Base-by-base conservation (phyloP, 2,888 invertebrate genomes). In the Rosalia funebris region DNA sequence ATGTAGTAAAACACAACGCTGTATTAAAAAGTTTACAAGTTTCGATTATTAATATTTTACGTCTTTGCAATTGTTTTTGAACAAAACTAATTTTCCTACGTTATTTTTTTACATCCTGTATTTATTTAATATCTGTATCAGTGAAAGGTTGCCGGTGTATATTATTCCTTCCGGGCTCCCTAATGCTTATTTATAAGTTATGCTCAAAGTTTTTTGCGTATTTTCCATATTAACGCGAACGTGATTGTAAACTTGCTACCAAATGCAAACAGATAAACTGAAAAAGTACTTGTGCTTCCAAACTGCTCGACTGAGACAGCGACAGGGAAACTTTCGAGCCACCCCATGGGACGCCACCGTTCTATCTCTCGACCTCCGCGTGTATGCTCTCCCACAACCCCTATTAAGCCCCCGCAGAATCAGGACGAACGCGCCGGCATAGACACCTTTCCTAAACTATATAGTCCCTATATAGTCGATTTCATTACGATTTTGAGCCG, bases 301-400 rank as follows among this genome's bases (percentile, higher is more conserved):
- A 48, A 48, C 48, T 48, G 20, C 36, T 48, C 48, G 48, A 48
- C 36, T 48, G 48, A 48, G 48, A 48, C 48, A 36, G 34, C 36
- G 34, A 36, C 48, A 11, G 48, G 48, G 48, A 36, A 48, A 36
- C 48, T 48, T 25, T 7, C 17, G 36, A 31, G 36, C 36, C 48
- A 48, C 48, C 48, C 48, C 48, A 48, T 36, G 48, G 19, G 48
- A 36, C 48, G 36, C 19, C 17, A 34, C 32, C 36, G 48, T 36
- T 36, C 48, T 36, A 48, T 48, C 48, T 48, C 46, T 20, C 46
- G 10, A 16, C 46, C 14, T 12, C 32, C 47, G 47, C 34, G 14
- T 36, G 36, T 48, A 36, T 11, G 36, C 14, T 19, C 48, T 16
- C 48, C 48, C 36, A 11, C 36, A 37, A 36, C 37, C 48, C 48